A percentile compares a stretch with the other conserved stretches of the same genome.
Conservation (phyloP, 2,888 invertebrate genomes). For the Amblyjoppa proteus region DNA sequence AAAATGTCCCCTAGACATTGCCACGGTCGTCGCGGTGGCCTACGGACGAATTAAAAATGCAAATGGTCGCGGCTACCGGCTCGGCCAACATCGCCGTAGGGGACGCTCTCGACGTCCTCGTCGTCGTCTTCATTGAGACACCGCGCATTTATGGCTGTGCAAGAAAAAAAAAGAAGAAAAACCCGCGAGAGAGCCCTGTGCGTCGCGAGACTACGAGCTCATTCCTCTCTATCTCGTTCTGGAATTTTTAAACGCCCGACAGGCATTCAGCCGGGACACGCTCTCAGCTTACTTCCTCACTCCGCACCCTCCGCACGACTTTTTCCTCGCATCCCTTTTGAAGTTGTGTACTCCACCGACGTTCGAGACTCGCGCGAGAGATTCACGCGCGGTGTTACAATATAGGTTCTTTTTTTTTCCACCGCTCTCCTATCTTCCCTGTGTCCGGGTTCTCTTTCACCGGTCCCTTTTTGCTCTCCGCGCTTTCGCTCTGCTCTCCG, state of each 20-base stretch:
- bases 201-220: slow-evolving; percentile 17
- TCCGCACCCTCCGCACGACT: background rate
- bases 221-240: slow-evolving; percentile 38
- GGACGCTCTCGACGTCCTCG: slow-evolving; percentile 44
- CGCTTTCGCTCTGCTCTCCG: slow-evolving; percentile 26
- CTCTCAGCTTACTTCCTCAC: slow-evolving; percentile 48
- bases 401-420: background rate
- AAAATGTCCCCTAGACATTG: slow-evolving; percentile 51
- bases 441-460: background rate
- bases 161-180: slow-evolving; percentile 37
- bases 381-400: slow-evolving; percentile 31
- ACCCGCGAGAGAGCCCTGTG: slow-evolving; percentile 50
- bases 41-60: slow-evolving; percentile 64
- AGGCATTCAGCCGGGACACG: slow-evolving; percentile 65
- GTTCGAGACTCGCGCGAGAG: slow-evolving; percentile 42
- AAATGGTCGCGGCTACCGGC: slow-evolving; percentile 54
- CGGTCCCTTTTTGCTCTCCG: slow-evolving; percentile 10
- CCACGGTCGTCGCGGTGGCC: slow-evolving; percentile 30
- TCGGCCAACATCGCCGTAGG: slow-evolving; percentile 54
- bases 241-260: slow-evolving; percentile 66
- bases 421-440: slow-evolving; percentile 22
- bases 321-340: slow-evolving; percentile 47
- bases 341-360: slow-evolving; percentile 54
- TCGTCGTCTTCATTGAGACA: slow-evolving; percentile 51
- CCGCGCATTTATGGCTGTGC: slow-evolving; percentile 14